phyloP scores from a whole-genome alignment of 2,113 vertebrate genomes.

The Bos indicus region DNA sequence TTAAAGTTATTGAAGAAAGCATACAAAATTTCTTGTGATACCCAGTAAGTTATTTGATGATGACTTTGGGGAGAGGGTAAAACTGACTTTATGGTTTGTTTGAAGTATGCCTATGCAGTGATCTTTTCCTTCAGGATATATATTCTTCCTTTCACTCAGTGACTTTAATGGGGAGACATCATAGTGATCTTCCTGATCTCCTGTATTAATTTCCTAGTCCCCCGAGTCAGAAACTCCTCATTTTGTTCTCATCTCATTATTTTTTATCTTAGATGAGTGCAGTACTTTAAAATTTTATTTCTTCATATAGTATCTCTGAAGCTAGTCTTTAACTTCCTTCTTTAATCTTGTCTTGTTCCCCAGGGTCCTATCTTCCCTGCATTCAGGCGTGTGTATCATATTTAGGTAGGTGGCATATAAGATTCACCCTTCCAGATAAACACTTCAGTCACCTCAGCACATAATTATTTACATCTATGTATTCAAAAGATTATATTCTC shows the following conservation, averaged over 20 bases:
- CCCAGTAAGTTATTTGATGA: neutral
- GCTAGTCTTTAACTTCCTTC: constrained; percentile 62
- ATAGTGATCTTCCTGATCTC: neutral
- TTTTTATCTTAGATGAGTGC: constrained; percentile 21
- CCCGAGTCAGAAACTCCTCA: neutral
- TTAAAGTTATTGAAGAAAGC: neutral
- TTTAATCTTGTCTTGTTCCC: constrained; percentile 73
- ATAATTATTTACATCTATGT: constrained; percentile 34
- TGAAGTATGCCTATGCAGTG: neutral
- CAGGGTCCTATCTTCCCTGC: constrained; percentile 70
- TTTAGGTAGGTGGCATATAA: constrained; percentile 69
- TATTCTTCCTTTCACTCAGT: neutral
- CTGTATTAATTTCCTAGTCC: neutral
- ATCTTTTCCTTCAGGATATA: neutral
- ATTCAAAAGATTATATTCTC: neutral
- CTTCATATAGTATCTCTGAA: constrained; percentile 51
- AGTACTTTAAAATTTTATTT: constrained; percentile 51
- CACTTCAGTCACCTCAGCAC: constrained; percentile 40
- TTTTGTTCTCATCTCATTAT: constrained; percentile 47
- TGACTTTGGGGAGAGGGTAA: neutral
- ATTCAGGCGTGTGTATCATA: constrained; percentile 70
- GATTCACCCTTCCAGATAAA: constrained; percentile 61
- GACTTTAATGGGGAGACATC: neutral
- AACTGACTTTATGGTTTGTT: neutral
- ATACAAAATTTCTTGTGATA: neutral